phyloP scores from a whole-genome alignment of 2,888 invertebrate species.

The Idaea dimidiata region DNA sequence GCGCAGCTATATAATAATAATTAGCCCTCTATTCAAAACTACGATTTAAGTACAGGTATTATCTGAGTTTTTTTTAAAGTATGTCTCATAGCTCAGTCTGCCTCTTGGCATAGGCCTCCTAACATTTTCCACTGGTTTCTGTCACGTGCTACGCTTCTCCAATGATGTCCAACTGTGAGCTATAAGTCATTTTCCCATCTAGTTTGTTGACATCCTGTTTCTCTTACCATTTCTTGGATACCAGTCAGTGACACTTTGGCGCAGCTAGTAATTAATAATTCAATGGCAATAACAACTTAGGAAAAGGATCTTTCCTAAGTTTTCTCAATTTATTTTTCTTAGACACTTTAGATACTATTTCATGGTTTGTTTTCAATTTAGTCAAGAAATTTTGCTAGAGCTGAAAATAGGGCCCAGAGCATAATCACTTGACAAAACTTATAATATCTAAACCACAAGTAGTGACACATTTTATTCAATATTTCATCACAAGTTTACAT shows the following conservation, averaged over 20 bases:
- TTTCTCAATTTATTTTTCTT: no score
- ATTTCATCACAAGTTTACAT: constrained; percentile 24
- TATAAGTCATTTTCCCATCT: not conserved
- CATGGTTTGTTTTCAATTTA: no score
- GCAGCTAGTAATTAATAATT: no score
- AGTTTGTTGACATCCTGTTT: not conserved
- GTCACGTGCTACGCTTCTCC: no score
- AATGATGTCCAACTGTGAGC: not conserved
- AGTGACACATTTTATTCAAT: not conserved
- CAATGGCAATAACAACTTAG: no score
- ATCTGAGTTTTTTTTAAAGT: no score
- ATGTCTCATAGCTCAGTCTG: no score
- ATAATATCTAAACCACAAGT: not conserved
- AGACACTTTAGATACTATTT: no score
- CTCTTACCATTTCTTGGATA: not conserved
- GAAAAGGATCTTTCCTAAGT: no score
- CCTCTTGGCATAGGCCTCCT: constrained; percentile 1
- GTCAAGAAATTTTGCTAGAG: not conserved
- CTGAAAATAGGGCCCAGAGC: not conserved
- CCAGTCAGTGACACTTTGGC: not conserved
- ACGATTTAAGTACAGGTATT: no score
- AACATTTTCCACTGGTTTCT: not conserved
- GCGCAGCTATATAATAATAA: no score
- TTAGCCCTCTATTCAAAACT: no score
- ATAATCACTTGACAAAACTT: not conserved